Percentiles rank a stretch among this genome's conserved stretches.
phyloP scores from a whole-genome alignment of 2,797 vertebrate genomes.

The Pangasius krempfi region DNA sequence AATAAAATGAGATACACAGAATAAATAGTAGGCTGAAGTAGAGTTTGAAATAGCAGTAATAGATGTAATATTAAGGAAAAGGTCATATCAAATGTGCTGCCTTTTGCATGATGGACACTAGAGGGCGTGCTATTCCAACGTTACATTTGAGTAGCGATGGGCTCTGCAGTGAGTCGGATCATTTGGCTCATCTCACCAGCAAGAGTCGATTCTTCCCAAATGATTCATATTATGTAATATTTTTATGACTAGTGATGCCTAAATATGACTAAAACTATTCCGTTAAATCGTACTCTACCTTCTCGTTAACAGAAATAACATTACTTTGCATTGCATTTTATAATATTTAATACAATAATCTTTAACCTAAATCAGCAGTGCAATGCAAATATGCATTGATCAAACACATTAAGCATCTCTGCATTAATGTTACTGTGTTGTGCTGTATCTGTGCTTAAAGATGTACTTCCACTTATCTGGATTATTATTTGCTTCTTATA shows the following conservation, averaged over 20 bases:
- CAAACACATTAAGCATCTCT: neutral
- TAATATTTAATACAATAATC: neutral
- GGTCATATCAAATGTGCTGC: neutral
- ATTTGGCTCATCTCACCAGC: neutral
- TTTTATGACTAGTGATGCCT: neutral
- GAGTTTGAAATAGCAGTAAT: neutral
- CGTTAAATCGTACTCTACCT: neutral
- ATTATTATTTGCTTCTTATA: neutral
- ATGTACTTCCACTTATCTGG: neutral
- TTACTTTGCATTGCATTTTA: neutral
- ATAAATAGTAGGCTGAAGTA: neutral
- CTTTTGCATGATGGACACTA: conserved; percentile 1
- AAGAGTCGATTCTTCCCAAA: neutral
- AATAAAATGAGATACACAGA: neutral
- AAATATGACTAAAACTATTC: neutral
- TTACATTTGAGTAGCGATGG: neutral
- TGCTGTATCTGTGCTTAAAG: neutral
- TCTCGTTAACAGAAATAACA: neutral
- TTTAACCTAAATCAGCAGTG: neutral
- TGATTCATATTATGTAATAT: neutral
- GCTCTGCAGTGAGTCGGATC: neutral
- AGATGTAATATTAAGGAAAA: neutral
- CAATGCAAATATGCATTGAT: neutral
- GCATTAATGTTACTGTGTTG: neutral
- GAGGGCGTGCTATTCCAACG: conserved; percentile 2